Evolutionary conservation across 2,888 invertebrate genomes (phyloP).

Genomic region (Ceraclea dissimilis): DNA sequence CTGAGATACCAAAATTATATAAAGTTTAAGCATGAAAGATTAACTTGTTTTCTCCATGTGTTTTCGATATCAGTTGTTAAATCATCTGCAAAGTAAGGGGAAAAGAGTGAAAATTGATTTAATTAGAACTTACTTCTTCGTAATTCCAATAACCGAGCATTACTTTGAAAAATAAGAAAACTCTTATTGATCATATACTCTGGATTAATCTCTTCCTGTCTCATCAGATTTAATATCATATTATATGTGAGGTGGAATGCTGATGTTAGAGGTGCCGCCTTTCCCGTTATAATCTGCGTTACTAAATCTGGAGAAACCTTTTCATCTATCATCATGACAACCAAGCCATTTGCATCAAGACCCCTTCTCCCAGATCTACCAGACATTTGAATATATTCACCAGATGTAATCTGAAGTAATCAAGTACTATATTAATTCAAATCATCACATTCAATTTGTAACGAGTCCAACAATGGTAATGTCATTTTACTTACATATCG

Average conservation of each 20-base stretch:
- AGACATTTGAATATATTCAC: conserved; percentile 99
- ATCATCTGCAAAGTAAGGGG: too few species aligned
- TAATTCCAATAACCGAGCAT: conserved; percentile 61
- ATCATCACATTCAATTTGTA: too few species aligned
- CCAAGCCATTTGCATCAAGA: conserved; percentile 92
- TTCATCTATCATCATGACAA: conserved; percentile 97
- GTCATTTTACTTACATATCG: conserved; percentile 64
- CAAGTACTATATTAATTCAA: neutral
- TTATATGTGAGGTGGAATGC: conserved; percentile 99
- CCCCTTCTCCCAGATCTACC: conserved; percentile 97
- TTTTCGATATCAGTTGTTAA: too few species aligned
- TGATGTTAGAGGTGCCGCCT: conserved; percentile 94
- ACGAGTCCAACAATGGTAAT: too few species aligned
- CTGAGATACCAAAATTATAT: too few species aligned
- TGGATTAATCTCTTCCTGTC: conserved; percentile 99
- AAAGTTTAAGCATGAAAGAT: too few species aligned
- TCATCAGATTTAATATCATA: conserved; percentile 92
- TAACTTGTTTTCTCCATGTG: too few species aligned
- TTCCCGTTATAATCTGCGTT: conserved; percentile 76
- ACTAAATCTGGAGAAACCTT: conserved; percentile 76
- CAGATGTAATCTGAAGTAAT: conserved; percentile 69
- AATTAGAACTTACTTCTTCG: conserved; percentile 5
- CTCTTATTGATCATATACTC: conserved; percentile 98
- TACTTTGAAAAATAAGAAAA: conserved; percentile 99
- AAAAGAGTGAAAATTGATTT: too few species aligned